Evolutionary conservation across 2,797 vertebrate species (phyloP), one percentile per base, ranked within the genome.

Genomic region (Ptychadena robeensis): DNA sequence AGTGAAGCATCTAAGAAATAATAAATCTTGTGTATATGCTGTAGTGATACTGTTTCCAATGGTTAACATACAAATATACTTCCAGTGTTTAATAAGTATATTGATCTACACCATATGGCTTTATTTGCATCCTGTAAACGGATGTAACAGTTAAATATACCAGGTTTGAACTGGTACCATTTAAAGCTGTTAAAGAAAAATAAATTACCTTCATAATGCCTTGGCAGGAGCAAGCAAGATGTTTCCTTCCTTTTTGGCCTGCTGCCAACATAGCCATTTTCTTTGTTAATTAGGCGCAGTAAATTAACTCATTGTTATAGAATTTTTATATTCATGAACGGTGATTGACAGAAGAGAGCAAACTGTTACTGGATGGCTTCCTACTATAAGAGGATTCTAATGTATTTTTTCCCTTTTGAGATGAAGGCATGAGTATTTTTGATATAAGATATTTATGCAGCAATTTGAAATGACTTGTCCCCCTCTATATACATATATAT

Each of bases 201-300:
- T 14, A 11, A 38, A 3, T 57, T 76, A 15, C 30, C 37, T 18
- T 63, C 61, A 75, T 31, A 31, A 57, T 61, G 22, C 22, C 10
- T 40, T 78, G 22, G 72, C 34, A 65, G 15, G 3, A 37, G 27
- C 12, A 63, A n/a, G 18, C n/a, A 32, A 76, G 65, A 78, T 67
- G 30, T 71, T 69, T 40, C 64, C 22, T 69, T 40, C 64, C 22
- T 30, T 44, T 25, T 63, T 82, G 81, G 66, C 66, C 9, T 44
- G 2, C 57, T 64, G 32, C 66, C 73, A 82, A 30, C 53, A 48
- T 15, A 44, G 35, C 18, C 66, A 64, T 76, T 25, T 38, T 68
- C 48, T 61, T 38, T 61, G 44, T 75, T 69, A 61, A 75, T 82
- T 67, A 68, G 64, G 38, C 80, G 32, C 28, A 75, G 35, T 53